A percentile compares a stretch with the other conserved stretches of the same genome.
These are phyloP conservation scores for Scelioninae gen. 1 DNA, from an alignment of 2,888 invertebrate species.

Conservation along the genomic window DNA sequence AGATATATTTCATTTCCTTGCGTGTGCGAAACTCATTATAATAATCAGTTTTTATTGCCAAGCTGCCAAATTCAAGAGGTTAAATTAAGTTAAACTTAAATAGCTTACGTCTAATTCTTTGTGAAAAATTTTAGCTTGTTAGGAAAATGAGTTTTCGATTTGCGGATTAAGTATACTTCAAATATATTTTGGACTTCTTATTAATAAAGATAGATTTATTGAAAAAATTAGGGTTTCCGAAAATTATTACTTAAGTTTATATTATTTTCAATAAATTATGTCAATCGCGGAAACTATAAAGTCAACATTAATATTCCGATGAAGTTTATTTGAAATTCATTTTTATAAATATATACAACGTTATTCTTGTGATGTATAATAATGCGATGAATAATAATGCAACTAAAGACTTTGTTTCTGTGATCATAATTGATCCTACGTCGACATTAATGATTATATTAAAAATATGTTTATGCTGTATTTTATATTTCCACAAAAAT, in stretches of 20 bases:
- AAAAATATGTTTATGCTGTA: not conserved
- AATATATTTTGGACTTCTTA: not conserved
- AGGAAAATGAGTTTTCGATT: not conserved
- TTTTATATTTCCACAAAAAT: conserved; percentile 4
- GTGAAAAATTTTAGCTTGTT: not conserved
- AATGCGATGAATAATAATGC: no score
- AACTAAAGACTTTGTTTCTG: no score
- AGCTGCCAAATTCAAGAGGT: conserved; percentile 22
- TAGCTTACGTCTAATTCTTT: not conserved
- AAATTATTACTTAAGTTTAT: no score
- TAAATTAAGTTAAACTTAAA: conserved; percentile 17
- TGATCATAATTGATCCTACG: no score
- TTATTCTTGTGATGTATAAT: no score
- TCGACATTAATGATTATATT: not conserved
- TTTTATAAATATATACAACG: no score
- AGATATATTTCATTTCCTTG: conserved; percentile 24
- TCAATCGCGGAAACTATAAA: no score
- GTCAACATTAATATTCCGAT: no score
- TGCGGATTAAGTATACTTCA: not conserved
- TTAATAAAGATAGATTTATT: not conserved
- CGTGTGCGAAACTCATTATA: conserved; percentile 36
- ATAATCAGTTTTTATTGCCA: conserved; percentile 35
- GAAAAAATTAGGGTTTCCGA: not conserved
- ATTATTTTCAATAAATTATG: no score
- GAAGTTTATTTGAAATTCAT: no score